Conservation (phyloP, 2,113 vertebrate species). For the Muntiacus muntjak region DNA sequence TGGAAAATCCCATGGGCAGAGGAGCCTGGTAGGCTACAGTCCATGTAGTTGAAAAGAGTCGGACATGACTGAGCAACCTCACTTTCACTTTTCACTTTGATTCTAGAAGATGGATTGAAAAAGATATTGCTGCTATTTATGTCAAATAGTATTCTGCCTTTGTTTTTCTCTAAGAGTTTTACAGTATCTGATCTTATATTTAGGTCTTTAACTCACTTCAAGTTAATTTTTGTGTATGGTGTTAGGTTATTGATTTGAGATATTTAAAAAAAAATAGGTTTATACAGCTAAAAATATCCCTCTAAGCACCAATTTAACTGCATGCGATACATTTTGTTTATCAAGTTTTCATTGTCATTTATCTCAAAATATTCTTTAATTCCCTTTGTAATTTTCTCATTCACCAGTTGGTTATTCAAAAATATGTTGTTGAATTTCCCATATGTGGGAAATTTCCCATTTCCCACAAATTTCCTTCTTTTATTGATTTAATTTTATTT, state of each 20-base stretch:
- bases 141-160: background rate
- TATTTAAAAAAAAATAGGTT: too few species aligned
- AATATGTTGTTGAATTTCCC: background rate
- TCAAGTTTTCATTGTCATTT: background rate
- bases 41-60: too few species aligned
- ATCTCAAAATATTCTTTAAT: background rate
- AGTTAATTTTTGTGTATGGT: background rate
- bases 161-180: background rate
- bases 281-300: background rate
- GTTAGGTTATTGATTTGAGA: background rate
- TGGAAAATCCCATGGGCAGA: too few species aligned
- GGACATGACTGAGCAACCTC: too few species aligned
- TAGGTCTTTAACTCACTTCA: background rate
- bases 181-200: background rate
- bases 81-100: background rate
- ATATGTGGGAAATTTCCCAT: background rate
- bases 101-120: background rate
- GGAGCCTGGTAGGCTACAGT: too few species aligned
- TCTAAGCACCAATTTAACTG: background rate
- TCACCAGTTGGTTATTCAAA: background rate
- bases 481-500: background rate
- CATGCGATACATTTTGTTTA: background rate
- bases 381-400: background rate
- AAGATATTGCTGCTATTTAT: background rate
- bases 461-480: background rate